Percentiles rank a stretch among this genome's conserved stretches.
Evolutionary conservation across 2,113 vertebrate genomes (phyloP).

Genomic region (Prietella phreatophila): DNA sequence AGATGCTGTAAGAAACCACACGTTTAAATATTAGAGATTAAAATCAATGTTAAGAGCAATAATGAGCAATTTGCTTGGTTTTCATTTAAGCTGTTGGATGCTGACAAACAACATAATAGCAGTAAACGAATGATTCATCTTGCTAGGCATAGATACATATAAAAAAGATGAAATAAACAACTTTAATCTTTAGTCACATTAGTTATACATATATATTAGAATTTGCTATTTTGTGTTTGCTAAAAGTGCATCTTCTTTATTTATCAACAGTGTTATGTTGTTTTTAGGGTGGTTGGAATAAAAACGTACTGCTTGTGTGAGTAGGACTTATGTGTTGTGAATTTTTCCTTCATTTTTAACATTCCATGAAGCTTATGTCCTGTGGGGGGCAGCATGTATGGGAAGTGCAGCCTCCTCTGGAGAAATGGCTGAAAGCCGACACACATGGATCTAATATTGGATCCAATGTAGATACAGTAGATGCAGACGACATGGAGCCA

Average conservation of each 20-base stretch:
- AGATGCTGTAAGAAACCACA: not conserved
- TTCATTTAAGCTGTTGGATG: not conserved
- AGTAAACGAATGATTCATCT: not conserved
- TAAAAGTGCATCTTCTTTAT: not conserved
- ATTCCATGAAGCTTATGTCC: constrained; percentile 35
- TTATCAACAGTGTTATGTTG: not conserved
- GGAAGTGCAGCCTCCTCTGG: constrained; percentile 27
- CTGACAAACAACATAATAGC: not conserved
- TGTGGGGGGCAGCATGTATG: constrained; percentile 55
- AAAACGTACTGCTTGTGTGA: not conserved
- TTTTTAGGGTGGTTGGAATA: not conserved
- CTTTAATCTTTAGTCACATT: not conserved
- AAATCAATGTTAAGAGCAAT: not conserved
- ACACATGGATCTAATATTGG: constrained; percentile 64
- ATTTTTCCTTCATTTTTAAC: constrained; percentile 27
- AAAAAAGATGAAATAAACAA: not conserved
- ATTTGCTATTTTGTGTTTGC: not conserved
- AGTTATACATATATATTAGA: not conserved
- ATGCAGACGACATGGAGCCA: constrained; percentile 63
- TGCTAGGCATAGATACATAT: not conserved
- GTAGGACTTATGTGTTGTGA: not conserved
- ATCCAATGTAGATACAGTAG: constrained; percentile 54
- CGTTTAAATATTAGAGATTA: not conserved
- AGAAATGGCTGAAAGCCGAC: constrained; percentile 36
- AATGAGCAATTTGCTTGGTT: not conserved